Evolutionary conservation across 2,113 vertebrate species (phyloP), one percentile per base, ranked within the genome.

Genomic region (Dunckerocampus dactyliophorus): DNA sequence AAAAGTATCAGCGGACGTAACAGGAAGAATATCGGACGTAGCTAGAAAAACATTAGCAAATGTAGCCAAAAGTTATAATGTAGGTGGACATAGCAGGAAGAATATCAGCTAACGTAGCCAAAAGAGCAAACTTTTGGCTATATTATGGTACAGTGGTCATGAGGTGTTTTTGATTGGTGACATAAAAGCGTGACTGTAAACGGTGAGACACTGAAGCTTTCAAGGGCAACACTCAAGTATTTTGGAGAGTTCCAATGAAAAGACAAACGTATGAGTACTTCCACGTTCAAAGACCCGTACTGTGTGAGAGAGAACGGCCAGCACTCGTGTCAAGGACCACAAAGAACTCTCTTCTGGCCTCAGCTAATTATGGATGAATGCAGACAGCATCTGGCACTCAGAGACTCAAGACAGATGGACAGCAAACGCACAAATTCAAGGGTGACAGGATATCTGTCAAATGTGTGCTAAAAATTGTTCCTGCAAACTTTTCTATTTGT

Each of bases 301-400:
- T 77, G 67, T 78, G 46, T 16, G 45, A 45, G 53, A 48, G 72
- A 72, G 45, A 71, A 68, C 46, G 14, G 47, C 68, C 76, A 80
- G 80, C 76, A 69, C 60, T 50, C 69, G 63, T 34, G 31, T 67
- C 50, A 24, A 72, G 69, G 69, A 76, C 67, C 64, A 77, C 69
- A 70, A 71, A 78, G 65, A 74, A 49, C 63, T 2, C 69, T 82
- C 73, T 73, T 59, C 75, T 65, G 69, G 57, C 52, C 48, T 46
- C 16, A 13, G 52, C 61, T 49, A n/a, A 62, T 39, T 28, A 58
- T 37, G 60, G 31, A 60, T 65, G 61, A 79, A 47, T 16, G 56
- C 53, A 64, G 63, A 63, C 63, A 15, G 78, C 80, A 80, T 80
- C 76, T 81, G 81, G 77, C 67, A 58, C 54, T 58, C 45, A 68